Evolutionary conservation across 2,797 vertebrate species (phyloP).

Genomic region (Parotocinclus haroldoi): DNA sequence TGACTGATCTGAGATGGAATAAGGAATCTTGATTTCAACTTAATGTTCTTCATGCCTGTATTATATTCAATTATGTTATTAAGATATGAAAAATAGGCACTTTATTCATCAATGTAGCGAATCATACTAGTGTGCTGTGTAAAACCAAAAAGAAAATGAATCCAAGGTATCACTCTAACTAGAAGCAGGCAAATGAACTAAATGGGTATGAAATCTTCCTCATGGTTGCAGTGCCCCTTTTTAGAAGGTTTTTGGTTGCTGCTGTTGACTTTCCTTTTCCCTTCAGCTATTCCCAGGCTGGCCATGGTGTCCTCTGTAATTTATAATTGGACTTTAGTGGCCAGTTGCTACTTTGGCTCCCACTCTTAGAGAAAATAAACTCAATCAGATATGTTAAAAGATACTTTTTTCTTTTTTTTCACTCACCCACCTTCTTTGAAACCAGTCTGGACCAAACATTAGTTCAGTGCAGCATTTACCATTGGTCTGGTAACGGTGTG

Average conservation of each 20-base stretch:
- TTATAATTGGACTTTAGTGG: constrained; percentile 63
- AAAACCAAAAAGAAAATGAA: no score
- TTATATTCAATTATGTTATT: no score
- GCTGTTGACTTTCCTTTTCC: constrained; percentile 19
- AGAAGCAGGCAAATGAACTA: no score
- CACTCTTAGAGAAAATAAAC: constrained; percentile 60
- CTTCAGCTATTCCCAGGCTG: constrained; percentile 31
- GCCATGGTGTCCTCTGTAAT: constrained; percentile 47
- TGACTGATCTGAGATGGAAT: no score
- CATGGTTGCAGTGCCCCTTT: not conserved
- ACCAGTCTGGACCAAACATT: not conserved
- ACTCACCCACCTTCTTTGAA: constrained; percentile 1
- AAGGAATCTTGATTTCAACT: no score
- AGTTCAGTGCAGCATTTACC: no score
- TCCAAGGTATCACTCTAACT: no score
- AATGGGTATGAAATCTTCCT: no score
- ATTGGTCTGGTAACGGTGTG: constrained; percentile 11
- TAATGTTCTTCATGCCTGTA: no score
- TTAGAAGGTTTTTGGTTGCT: constrained; percentile 15
- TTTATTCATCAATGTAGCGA: no score
- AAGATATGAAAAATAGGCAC: no score
- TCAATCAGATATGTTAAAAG: constrained; percentile 56
- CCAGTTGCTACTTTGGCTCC: constrained; percentile 59
- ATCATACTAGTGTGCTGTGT: no score
- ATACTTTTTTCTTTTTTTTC: constrained; percentile 54